Evolutionary conservation across 2,888 invertebrate genomes (phyloP).

Genomic region (Galeopsomyia nigrocyanea): DNA sequence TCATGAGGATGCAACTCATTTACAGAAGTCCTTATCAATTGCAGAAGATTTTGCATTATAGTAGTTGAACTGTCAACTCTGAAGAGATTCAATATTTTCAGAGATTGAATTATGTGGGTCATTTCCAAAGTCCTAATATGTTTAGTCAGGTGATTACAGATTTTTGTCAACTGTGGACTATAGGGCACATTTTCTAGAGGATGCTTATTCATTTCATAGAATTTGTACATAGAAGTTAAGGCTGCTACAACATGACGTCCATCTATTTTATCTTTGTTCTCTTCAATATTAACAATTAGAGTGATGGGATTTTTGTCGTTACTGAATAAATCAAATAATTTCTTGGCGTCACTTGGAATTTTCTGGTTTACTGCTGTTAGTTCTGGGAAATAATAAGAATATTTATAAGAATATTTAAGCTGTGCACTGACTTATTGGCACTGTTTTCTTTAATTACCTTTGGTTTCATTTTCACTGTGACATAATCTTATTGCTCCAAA

Average conservation of each 20-base stretch:
- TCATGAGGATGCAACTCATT: constrained; percentile 34
- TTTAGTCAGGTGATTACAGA: constrained; percentile 14
- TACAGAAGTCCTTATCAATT: constrained; percentile 35
- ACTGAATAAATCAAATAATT: neutral
- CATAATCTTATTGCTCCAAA: neutral
- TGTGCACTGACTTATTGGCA: neutral
- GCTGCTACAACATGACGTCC: constrained; percentile 21
- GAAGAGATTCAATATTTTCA: constrained; percentile 30
- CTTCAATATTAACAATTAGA: neutral
- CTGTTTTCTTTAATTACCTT: constrained; percentile 18
- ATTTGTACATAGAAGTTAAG: constrained; percentile 26
- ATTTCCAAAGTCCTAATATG: constrained; percentile 25
- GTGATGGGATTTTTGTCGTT: neutral
- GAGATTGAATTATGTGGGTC: constrained; percentile 11
- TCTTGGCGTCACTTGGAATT: neutral
- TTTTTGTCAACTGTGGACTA: constrained; percentile 18
- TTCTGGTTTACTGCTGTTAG: neutral
- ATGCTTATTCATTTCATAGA: constrained; percentile 19
- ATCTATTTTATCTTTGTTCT: constrained; percentile 33
- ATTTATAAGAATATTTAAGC: neutral
- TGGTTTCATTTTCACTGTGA: neutral
- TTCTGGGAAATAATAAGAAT: constrained; percentile 12
- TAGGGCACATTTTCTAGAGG: neutral
- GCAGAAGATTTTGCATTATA: constrained; percentile 41
- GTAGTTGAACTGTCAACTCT: constrained; percentile 29